These are phyloP conservation scores for Paradisaea rubra DNA, from an alignment of 2,113 vertebrate genomes.

Conservation along the genomic window DNA sequence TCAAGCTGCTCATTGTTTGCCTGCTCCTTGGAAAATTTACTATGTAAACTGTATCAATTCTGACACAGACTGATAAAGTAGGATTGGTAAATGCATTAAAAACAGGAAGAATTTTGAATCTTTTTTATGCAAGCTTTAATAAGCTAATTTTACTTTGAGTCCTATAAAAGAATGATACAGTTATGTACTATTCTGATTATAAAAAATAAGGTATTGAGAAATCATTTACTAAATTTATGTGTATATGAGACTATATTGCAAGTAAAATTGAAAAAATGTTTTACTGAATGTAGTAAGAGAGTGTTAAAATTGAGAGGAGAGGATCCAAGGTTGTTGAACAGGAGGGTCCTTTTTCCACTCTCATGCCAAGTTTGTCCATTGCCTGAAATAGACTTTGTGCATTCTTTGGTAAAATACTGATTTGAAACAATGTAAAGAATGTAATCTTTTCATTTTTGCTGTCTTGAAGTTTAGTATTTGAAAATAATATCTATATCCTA, in stretches of 20 bases:
- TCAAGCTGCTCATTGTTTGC: neutral
- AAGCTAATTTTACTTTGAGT: neutral
- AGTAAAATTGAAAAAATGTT: neutral
- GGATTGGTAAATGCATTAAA: neutral
- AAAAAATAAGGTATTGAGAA: neutral
- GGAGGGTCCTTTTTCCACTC: neutral
- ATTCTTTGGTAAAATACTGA: neutral
- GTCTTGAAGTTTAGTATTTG: neutral
- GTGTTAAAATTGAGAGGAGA: neutral
- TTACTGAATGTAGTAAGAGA: neutral
- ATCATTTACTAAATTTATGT: neutral
- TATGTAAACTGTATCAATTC: neutral
- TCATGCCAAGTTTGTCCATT: neutral
- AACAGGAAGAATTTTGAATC: neutral
- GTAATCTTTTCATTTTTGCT: neutral
- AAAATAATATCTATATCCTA: neutral
- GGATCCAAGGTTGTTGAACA: neutral
- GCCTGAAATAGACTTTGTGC: neutral
- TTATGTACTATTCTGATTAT: neutral
- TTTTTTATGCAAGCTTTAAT: neutral
- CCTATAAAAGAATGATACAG: neutral
- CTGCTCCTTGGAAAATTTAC: neutral
- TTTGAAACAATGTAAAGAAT: neutral
- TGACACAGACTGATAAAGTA: neutral
- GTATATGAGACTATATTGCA: neutral